Conservation (phyloP, 1,140 invertebrate species). For the Heliothis virescens region DNA sequence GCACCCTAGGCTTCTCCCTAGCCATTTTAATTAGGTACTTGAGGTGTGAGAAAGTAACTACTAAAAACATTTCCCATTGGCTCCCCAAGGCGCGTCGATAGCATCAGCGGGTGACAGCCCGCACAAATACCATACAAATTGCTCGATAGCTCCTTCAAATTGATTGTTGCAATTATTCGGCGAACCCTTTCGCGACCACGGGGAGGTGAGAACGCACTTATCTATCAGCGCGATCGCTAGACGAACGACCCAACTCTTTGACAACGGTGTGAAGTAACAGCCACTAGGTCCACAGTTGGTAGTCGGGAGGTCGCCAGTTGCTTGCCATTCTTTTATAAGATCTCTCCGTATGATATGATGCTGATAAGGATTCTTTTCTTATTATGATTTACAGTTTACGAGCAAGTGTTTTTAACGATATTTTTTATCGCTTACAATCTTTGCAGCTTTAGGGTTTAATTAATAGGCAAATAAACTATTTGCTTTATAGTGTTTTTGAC, state of each 20-base stretch:
- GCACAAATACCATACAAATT: constrained; percentile 86
- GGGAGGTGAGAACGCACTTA: constrained; percentile 84
- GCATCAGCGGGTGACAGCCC: constrained; percentile 83
- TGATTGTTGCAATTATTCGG: constrained; percentile 85
- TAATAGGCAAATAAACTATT: constrained; percentile 43
- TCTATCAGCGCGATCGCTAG: constrained; percentile 73
- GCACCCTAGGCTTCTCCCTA: constrained; percentile 10
- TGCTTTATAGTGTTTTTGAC: constrained; percentile 27
- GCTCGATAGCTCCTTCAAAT: constrained; percentile 82
- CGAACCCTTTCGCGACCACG: constrained; percentile 81
- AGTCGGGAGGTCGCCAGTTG: constrained; percentile 69
- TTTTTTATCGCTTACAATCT: constrained; percentile 29
- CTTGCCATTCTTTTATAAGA: constrained; percentile 79
- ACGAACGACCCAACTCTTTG: constrained; percentile 75
- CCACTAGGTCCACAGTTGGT: constrained; percentile 55
- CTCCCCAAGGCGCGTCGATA: constrained; percentile 79
- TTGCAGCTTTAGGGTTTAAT: constrained; percentile 28
- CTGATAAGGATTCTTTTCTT: constrained; percentile 65
- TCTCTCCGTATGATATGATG: constrained; percentile 70
- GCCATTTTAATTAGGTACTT: constrained; percentile 54
- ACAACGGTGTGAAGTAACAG: constrained; percentile 76
- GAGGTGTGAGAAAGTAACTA: constrained; percentile 82
- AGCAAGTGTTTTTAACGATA: constrained; percentile 62
- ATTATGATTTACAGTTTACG: constrained; percentile 63
- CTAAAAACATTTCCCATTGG: constrained; percentile 76